Evolutionary conservation across 2,888 invertebrate species (phyloP).

Genomic region (Leucophenga maculata): DNA sequence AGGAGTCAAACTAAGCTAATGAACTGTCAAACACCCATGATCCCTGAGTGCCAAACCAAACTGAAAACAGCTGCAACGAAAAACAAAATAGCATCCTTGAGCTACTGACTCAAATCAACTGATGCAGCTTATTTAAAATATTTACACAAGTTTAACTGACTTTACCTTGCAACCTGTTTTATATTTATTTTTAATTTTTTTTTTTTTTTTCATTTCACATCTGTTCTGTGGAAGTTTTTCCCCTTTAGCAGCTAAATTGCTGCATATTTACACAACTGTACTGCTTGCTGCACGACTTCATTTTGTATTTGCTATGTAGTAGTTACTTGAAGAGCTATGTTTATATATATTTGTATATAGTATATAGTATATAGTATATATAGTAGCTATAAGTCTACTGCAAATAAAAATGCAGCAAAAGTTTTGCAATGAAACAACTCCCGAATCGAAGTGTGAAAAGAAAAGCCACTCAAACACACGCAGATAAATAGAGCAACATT

Average conservation of each 20-base stretch:
- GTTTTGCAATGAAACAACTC: background rate
- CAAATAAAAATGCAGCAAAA: background rate
- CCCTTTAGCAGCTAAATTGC: conserved; percentile 5
- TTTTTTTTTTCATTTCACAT: background rate
- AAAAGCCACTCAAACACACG: conserved; percentile 9
- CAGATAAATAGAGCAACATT: background rate
- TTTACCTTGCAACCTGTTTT: background rate
- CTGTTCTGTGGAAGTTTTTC: no score
- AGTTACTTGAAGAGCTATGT: background rate
- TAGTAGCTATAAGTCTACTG: background rate
- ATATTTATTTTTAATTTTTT: background rate
- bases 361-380: background rate
- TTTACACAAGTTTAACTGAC: conserved; percentile 12
- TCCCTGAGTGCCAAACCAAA: background rate
- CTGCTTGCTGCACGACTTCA: background rate
- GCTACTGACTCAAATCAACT: background rate
- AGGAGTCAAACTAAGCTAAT: conserved; percentile 15
- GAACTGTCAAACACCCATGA: conserved; percentile 6
- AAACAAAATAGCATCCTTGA: background rate
- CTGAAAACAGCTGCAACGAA: background rate
- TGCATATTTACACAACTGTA: conserved; percentile 20
- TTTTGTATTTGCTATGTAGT: conserved; percentile 1
- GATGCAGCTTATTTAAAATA: conserved; percentile 21
- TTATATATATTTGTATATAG: no score
- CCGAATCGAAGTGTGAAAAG: background rate